These are phyloP conservation scores for Halcyon chelicuti DNA, from an alignment of 2,797 vertebrate species.

Conservation along the genomic window DNA sequence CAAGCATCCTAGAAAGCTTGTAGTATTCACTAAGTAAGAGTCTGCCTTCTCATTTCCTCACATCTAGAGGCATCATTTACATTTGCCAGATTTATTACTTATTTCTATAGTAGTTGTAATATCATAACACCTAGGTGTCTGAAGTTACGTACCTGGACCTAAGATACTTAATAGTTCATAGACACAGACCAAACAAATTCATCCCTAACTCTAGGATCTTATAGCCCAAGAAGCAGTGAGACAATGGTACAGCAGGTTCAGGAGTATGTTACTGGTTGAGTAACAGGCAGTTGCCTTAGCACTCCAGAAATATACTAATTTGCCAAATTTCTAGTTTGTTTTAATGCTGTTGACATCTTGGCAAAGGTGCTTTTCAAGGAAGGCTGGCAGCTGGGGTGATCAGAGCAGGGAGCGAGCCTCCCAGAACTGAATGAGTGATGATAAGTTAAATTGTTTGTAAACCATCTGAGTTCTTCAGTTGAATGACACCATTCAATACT, in stretches of 20 bases:
- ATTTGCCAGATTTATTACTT: constrained; percentile 13
- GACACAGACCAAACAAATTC: background rate
- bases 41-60: constrained; percentile 16
- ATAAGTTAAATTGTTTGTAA: constrained; percentile 1
- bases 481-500: background rate
- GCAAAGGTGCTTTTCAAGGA: background rate
- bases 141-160: background rate
- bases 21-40: constrained; percentile 29
- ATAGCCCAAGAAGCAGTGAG: background rate
- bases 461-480: background rate
- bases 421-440: background rate
- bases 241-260: background rate
- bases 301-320: background rate
- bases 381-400: background rate
- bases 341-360: background rate
- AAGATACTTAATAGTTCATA: background rate
- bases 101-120: constrained; percentile 28
- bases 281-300: background rate
- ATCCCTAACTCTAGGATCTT: background rate
- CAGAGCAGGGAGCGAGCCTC: background rate
- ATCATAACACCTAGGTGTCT: background rate
- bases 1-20: constrained; percentile 12
- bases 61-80: constrained; percentile 18
- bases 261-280: background rate
- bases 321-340: background rate